Evolutionary conservation across 2,888 invertebrate genomes (phyloP).

Genomic region (Lycaena phlaeas): DNA sequence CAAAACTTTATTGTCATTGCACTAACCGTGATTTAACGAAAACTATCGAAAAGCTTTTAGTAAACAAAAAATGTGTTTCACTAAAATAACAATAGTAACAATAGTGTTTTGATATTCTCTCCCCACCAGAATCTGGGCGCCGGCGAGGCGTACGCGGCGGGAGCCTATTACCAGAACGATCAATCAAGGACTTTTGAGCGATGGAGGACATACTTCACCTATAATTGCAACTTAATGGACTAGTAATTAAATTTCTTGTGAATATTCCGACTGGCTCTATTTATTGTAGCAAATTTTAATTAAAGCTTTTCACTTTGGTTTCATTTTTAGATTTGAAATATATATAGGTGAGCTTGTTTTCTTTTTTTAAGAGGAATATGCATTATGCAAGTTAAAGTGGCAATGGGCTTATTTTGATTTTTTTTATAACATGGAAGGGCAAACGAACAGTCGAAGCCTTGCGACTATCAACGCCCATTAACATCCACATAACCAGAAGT

Average conservation of each 20-base stretch:
- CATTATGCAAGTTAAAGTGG: no score
- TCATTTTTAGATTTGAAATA: no score
- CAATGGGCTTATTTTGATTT: no score
- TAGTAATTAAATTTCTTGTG: neutral
- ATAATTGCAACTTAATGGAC: neutral
- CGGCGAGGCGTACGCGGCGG: neutral
- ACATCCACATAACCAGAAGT: no score
- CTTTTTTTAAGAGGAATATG: no score
- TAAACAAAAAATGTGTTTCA: neutral
- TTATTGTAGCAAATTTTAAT: no score
- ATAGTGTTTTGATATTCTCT: neutral
- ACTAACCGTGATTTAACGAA: constrained; percentile 1
- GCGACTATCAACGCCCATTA: no score
- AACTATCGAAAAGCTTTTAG: constrained; percentile 1
- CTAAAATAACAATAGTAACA: neutral
- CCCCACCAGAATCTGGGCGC: neutral
- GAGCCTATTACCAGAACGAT: constrained; percentile 7
- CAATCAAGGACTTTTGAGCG: constrained; percentile 1
- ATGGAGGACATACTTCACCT: constrained; percentile 1
- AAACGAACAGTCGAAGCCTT: no score
- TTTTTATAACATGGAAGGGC: no score
- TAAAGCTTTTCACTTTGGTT: no score
- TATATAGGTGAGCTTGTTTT: no score
- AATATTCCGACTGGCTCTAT: no score
- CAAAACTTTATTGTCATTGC: constrained; percentile 3